Conservation (phyloP, 2,113 vertebrate species). For the Athene noctua region DNA sequence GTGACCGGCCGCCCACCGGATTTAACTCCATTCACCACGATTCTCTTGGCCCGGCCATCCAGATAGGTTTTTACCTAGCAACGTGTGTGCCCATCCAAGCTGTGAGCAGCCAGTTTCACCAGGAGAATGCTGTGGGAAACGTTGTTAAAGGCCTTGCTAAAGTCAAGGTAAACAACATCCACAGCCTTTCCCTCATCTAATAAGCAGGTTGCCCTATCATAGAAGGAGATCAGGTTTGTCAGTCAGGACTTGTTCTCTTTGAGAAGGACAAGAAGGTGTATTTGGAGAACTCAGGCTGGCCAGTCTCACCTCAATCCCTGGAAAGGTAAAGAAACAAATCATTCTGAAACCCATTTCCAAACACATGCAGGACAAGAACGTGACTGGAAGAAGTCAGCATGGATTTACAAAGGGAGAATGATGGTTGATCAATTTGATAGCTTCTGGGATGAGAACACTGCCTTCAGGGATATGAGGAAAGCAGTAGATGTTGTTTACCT, state of each 20-base stretch:
- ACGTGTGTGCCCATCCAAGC: too few relatives aligned
- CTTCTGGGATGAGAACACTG: not conserved
- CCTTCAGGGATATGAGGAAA: not conserved
- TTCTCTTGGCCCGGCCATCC: too few relatives aligned
- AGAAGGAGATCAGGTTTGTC: too few relatives aligned
- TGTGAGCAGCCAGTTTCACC: too few relatives aligned
- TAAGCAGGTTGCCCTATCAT: too few relatives aligned
- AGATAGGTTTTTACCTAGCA: too few relatives aligned
- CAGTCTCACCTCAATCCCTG: not conserved
- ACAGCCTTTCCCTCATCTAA: too few relatives aligned
- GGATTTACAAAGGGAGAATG: not conserved
- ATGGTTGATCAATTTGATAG: not conserved
- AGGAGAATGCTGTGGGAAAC: too few relatives aligned
- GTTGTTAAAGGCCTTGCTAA: too few relatives aligned
- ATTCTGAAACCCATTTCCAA: not conserved
- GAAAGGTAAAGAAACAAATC: not conserved
- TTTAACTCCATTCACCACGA: too few relatives aligned
- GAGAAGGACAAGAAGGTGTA: not conserved
- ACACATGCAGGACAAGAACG: not conserved
- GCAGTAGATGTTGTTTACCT: not conserved
- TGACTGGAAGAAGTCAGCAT: not conserved
- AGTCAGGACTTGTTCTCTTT: not conserved
- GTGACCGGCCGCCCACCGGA: too few relatives aligned
- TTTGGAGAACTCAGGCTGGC: not conserved
- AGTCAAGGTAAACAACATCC: too few relatives aligned